Conservation (phyloP, 2,797 vertebrate genomes). For the Myripristis jacobus region DNA sequence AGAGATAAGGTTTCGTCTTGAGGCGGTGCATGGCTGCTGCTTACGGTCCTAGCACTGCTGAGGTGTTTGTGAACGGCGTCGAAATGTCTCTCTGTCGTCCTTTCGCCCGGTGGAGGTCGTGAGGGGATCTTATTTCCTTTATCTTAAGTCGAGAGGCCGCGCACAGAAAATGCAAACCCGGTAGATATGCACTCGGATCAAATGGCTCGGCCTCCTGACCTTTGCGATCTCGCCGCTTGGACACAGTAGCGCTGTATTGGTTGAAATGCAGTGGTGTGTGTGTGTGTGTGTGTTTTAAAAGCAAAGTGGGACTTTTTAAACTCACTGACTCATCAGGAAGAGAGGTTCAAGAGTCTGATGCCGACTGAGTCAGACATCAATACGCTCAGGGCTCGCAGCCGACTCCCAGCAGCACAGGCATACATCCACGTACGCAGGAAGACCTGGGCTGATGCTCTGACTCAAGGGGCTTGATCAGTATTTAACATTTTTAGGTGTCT, state of each 20-base stretch:
- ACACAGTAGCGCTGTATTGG: slow-evolving; percentile 31
- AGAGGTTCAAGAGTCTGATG: slow-evolving; percentile 22
- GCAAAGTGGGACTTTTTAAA: slow-evolving; percentile 12
- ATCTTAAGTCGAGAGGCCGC: slow-evolving; percentile 1
- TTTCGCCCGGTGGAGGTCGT: neutral
- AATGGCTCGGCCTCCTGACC: slow-evolving; percentile 16
- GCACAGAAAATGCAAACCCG: slow-evolving; percentile 13
- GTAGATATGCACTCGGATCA: slow-evolving; percentile 34
- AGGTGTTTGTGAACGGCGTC: neutral
- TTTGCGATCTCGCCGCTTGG: slow-evolving; percentile 17
- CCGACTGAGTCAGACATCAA: neutral
- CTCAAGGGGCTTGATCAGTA: neutral
- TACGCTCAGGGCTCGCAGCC: slow-evolving; percentile 7
- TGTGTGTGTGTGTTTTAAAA: slow-evolving; percentile 17
- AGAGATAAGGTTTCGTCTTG: neutral
- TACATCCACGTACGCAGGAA: neutral
- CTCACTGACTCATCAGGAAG: neutral
- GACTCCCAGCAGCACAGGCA: neutral
- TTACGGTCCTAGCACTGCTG: neutral
- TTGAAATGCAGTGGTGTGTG: slow-evolving; percentile 16
- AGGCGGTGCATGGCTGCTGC: slow-evolving; percentile 7
- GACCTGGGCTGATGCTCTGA: neutral
- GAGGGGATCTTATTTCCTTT: slow-evolving; percentile 19
- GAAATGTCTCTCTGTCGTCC: neutral
- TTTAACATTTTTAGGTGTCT: neutral